These are phyloP conservation scores for Miltochrista miniata DNA, from an alignment of 2,888 invertebrate genomes.

Conservation along the genomic window DNA sequence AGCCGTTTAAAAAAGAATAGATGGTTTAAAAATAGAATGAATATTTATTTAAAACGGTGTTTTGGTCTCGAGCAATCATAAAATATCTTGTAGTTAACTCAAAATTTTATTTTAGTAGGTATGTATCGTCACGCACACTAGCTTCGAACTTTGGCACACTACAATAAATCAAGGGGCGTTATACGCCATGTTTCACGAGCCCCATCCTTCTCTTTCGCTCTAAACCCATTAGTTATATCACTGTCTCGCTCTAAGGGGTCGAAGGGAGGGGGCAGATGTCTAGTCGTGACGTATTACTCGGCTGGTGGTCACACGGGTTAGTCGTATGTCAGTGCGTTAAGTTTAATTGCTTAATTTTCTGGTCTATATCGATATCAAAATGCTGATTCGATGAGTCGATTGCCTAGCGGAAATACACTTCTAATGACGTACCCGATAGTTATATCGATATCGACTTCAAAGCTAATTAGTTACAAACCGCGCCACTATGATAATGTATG, in stretches of 20 bases:
- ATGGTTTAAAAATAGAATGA: slow-evolving; percentile 7
- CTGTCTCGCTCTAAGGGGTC: slow-evolving; percentile 63
- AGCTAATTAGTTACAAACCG: slow-evolving; percentile 74
- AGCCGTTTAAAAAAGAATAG: slow-evolving; percentile 15
- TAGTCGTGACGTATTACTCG: slow-evolving; percentile 82
- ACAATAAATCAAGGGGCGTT: slow-evolving; percentile 84
- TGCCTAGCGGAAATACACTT: slow-evolving; percentile 14
- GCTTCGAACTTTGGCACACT: slow-evolving; percentile 81
- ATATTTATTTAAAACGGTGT: slow-evolving; percentile 18
- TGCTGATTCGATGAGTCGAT: too few species aligned
- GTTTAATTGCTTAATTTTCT: slow-evolving; percentile 46
- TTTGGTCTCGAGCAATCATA: slow-evolving; percentile 28
- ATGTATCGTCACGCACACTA: slow-evolving; percentile 70
- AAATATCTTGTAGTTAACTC: slow-evolving; percentile 15
- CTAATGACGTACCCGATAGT: slow-evolving; percentile 68
- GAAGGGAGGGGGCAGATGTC: slow-evolving; percentile 75
- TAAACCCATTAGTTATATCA: slow-evolving; percentile 53
- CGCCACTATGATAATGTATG: slow-evolving; percentile 73
- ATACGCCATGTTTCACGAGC: slow-evolving; percentile 83
- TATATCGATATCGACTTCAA: slow-evolving; percentile 73
- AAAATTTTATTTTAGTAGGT: slow-evolving; percentile 38
- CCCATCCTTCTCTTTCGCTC: slow-evolving; percentile 70
- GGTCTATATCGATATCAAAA: slow-evolving; percentile 27
- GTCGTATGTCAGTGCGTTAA: slow-evolving; percentile 48
- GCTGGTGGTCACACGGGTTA: slow-evolving; percentile 72